A percentile compares a stretch with the other conserved stretches of the same genome.
These are phyloP conservation scores for Callinectes sapidus DNA, from an alignment of 2,888 invertebrate genomes.

Conservation along the genomic window DNA sequence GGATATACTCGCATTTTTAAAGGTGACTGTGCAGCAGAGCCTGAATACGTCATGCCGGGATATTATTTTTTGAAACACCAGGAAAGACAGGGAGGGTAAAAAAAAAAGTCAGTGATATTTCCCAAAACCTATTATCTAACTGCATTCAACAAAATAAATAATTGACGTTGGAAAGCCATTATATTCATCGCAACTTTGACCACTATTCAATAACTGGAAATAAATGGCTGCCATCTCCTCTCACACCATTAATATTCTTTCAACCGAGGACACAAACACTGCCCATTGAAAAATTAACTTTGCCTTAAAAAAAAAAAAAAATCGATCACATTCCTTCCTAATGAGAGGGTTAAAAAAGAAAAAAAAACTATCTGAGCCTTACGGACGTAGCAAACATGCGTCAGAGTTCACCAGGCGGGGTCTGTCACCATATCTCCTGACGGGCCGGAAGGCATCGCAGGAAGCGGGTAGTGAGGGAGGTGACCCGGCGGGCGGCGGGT, in stretches of 20 bases:
- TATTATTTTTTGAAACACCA: background rate
- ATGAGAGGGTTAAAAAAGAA: background rate
- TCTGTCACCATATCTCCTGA: background rate
- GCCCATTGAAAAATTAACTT: background rate
- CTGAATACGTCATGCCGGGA: background rate
- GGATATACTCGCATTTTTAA: background rate
- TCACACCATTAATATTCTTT: constrained; percentile 9
- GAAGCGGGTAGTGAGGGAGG: constrained; percentile 29
- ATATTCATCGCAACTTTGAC: constrained; percentile 2
- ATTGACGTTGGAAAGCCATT: constrained; percentile 17
- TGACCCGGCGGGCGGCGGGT: background rate
- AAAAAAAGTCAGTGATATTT: background rate
- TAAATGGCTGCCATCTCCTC: background rate
- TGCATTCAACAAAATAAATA: constrained; percentile 12
- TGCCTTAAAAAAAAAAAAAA: background rate
- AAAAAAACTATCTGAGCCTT: background rate
- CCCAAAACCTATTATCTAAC: background rate
- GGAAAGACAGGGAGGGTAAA: background rate
- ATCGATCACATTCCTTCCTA: background rate
- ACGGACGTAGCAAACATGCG: background rate
- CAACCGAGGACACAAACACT: background rate
- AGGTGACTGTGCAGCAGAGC: background rate
- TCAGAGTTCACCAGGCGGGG: background rate
- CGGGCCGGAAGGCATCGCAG: constrained; percentile 41
- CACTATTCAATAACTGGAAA: constrained; percentile 30